A percentile compares a stretch with the other conserved stretches of the same genome.
Evolutionary conservation across 2,888 invertebrate species (phyloP).

Genomic region (Epistrophe grossulariae): DNA sequence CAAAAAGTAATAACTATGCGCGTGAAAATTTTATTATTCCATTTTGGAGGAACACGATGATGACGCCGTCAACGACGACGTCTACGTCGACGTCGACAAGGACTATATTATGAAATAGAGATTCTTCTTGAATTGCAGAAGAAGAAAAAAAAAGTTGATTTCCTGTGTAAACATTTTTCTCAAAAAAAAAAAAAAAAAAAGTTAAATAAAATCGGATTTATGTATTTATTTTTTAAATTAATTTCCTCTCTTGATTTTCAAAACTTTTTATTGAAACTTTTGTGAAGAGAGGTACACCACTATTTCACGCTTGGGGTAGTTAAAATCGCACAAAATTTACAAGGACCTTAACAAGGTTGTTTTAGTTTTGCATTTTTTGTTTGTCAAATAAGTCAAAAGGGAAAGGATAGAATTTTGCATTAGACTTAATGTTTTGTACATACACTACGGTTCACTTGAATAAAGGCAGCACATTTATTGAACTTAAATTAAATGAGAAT

Average conservation of each 20-base stretch:
- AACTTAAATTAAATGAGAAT: too few species aligned
- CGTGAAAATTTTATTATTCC: slow-evolving; percentile 61
- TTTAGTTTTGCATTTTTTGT: background rate
- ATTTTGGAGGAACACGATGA: background rate
- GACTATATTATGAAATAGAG: background rate
- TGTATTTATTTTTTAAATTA: slow-evolving; percentile 16
- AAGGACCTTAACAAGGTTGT: background rate
- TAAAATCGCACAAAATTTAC: slow-evolving; percentile 26
- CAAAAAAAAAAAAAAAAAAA: background rate
- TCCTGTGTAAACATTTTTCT: background rate
- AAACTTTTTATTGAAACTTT: background rate
- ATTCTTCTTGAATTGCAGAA: background rate
- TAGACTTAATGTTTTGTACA: background rate
- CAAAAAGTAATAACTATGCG: slow-evolving; percentile 48
- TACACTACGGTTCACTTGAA: too few species aligned
- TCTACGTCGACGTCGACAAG: background rate
- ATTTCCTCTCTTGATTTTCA: background rate
- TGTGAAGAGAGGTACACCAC: slow-evolving; percentile 32
- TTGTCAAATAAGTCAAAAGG: background rate
- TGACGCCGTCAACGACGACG: background rate
- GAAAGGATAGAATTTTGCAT: background rate
- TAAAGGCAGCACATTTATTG: too few species aligned
- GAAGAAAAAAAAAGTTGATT: slow-evolving; percentile 8
- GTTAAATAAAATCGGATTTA: too few species aligned
- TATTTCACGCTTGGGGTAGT: slow-evolving; percentile 47